Base-by-base conservation (phyloP, 2,113 vertebrate genomes). In the Rhea pennata region DNA sequence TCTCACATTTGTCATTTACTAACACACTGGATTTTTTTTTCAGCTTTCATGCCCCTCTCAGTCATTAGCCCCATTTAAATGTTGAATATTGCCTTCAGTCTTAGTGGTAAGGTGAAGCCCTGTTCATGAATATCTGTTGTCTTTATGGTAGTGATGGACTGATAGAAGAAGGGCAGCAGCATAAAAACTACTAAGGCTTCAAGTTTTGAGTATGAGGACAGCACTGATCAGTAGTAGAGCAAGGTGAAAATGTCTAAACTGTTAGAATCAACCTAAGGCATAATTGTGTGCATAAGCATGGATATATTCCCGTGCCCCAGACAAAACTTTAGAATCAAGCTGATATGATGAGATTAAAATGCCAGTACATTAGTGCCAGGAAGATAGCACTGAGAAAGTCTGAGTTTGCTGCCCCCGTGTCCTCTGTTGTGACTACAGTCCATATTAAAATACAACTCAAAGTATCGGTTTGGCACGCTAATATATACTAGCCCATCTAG, bases 1-100 rank as follows among this genome's bases (percentile, higher is more conserved):
- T 93, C 95, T 97, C 96, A 96, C 50, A 80, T 92, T 51, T 97
- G 96, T 96, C 92, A 88, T 65, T 90, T 84, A 80, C 78, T 82
- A 91, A 93, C 66, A 87, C 76, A 46, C 7, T 39, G 62, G 66
- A 76, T 44, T 92, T 93, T 36, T 36, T 36, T 87, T 92, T 88
- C 56, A 87, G 31, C 84, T 92, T 95, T 93, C 54, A 50, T 2
- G 6, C 70, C 42, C 92, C 59, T 69, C 77, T 92, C 74, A 83
- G 51, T 50, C 56, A 67, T 84, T 71, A 66, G 24, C 79, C 33
- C 69, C 33, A 71, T 91, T 93, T 70, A 89, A 80, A 85, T 80
- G 40, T 74, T 85, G 74, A 90, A 44, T 75, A 72, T 15, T 74
- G 23, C 59, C 53, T 92, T 76, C 42, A 64, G 26, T 90, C 42